Evolutionary conservation across 2,113 vertebrate species (phyloP).

Genomic region (Apteryx owenii): DNA sequence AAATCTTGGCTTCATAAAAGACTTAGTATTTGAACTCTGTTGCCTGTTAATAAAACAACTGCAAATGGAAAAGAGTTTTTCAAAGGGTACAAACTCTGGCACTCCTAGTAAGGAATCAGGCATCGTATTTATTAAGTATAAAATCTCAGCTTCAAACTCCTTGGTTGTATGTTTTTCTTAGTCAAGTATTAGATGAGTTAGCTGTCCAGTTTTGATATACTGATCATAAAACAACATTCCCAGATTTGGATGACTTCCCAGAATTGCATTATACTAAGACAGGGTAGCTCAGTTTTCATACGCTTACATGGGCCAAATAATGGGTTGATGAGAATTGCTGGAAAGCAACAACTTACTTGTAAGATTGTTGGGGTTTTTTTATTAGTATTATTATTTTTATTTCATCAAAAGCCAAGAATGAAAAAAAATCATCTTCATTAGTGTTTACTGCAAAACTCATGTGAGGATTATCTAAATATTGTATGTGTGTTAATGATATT

Average conservation of each 20-base stretch:
- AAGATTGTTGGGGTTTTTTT: neutral
- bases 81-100: neutral
- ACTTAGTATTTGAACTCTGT: neutral
- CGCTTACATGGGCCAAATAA: neutral
- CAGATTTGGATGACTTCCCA: constrained; percentile 23
- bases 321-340: neutral
- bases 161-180: neutral
- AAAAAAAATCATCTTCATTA: neutral
- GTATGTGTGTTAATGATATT: neutral
- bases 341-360: neutral
- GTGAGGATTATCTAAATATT: constrained; percentile 9
- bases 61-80: neutral
- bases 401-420: neutral
- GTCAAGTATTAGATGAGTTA: neutral
- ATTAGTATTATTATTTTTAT: neutral
- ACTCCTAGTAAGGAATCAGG: neutral
- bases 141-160: neutral
- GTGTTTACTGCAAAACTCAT: neutral
- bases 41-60: neutral
- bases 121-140: neutral
- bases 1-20: neutral
- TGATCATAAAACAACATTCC: neutral
- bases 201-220: neutral
- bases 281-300: neutral
- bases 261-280: neutral